Conservation (phyloP, 2,113 vertebrate genomes). For the Myotis lucifugus region DNA sequence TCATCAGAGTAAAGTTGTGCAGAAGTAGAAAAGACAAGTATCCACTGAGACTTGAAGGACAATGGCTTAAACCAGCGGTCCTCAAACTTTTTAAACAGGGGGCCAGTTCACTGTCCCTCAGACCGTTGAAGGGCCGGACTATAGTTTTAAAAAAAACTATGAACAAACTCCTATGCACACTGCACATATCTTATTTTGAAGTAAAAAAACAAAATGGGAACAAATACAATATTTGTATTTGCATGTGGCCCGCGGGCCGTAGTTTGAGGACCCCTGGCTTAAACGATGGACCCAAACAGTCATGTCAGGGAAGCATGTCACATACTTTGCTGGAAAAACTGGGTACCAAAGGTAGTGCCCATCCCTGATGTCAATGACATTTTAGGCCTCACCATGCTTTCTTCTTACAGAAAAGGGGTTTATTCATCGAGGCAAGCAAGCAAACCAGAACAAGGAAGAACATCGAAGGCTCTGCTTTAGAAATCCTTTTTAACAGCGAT, state of each 20-base stretch:
- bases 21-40: background rate
- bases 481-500: background rate
- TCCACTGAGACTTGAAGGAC: background rate
- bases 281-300: background rate
- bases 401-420: background rate
- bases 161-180: too few relatives aligned
- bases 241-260: too few relatives aligned
- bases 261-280: background rate
- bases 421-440: background rate
- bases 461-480: background rate
- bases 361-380: conserved; percentile 10
- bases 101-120: too few relatives aligned
- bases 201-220: too few relatives aligned
- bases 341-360: background rate
- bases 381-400: background rate
- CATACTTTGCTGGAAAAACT: background rate
- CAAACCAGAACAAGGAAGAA: conserved; percentile 34
- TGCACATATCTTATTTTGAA: too few relatives aligned
- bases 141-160: too few relatives aligned
- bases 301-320: background rate
- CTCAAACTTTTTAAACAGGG: too few relatives aligned
- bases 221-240: too few relatives aligned
- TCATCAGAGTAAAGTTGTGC: background rate
- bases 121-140: too few relatives aligned
- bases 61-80: background rate